phyloP scores from a whole-genome alignment of 2,888 invertebrate species.

The Drosophila acutilabella region DNA sequence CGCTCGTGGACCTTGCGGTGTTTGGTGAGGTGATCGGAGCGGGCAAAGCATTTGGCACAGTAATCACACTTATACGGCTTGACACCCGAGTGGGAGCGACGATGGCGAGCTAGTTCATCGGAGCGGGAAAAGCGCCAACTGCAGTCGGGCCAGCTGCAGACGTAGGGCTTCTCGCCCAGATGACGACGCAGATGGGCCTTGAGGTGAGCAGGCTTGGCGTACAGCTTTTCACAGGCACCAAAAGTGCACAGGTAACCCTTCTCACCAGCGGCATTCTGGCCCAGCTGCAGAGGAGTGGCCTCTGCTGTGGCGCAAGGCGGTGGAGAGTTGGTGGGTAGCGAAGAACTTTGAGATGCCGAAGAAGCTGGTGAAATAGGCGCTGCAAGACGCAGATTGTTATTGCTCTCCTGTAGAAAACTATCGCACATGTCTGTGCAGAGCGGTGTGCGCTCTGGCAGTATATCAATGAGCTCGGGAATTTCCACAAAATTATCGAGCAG shows the following conservation, averaged over 20 bases:
- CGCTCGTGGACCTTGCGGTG: constrained; percentile 94
- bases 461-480: constrained; percentile 82
- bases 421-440: constrained; percentile 87
- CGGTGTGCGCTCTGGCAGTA: constrained; percentile 86
- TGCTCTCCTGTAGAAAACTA: constrained; percentile 86
- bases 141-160: constrained; percentile 92
- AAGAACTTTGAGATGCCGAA: not conserved
- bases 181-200: constrained; percentile 95
- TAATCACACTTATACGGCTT: constrained; percentile 96
- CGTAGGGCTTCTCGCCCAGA: constrained; percentile 91
- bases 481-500: constrained; percentile 83
- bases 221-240: constrained; percentile 91
- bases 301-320: not conserved
- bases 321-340: not conserved
- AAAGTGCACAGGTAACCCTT: constrained; percentile 89
- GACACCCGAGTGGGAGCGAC: constrained; percentile 97
- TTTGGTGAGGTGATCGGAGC: constrained; percentile 97
- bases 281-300: constrained; percentile 75
- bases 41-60: constrained; percentile 94
- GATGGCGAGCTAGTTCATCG: constrained; percentile 96
- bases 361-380: constrained; percentile 65
- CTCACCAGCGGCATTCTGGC: constrained; percentile 82
- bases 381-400: constrained; percentile 78
- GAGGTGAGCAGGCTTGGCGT: constrained; percentile 95
- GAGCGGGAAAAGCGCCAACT: constrained; percentile 97